Evolutionary conservation across 2,888 invertebrate species (phyloP).

Genomic region (Chirona hameri): DNA sequence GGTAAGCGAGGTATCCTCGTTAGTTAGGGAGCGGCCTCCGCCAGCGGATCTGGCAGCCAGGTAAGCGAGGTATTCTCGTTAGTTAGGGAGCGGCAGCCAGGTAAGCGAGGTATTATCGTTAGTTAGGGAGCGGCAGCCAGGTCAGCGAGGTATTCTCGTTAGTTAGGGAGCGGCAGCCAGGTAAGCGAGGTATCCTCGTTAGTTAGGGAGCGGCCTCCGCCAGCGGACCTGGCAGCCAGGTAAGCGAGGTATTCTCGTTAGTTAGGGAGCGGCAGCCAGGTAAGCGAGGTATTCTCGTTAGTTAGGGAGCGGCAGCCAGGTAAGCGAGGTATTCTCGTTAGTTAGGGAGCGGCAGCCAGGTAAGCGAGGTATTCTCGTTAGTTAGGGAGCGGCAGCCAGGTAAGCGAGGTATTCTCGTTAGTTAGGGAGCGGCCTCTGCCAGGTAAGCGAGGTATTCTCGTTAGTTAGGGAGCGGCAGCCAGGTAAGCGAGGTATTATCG

Average conservation of each 20-base stretch:
- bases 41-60: slow-evolving; percentile 42
- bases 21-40: slow-evolving; percentile 27
- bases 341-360: no score
- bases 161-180: no score
- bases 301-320: no score
- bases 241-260: neutral
- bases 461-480: no score
- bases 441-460: neutral
- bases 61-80: neutral
- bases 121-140: no score
- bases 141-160: neutral
- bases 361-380: neutral
- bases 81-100: no score
- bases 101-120: neutral
- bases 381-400: no score
- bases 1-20: neutral
- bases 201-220: slow-evolving; percentile 25
- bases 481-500: neutral
- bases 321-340: neutral
- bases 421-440: slow-evolving; percentile 26
- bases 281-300: neutral
- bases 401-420: neutral
- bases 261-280: no score
- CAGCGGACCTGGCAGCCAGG: slow-evolving; percentile 42
- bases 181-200: neutral